Evolutionary conservation across 1,140 invertebrate species (phyloP).

Genomic region (Calephelis nemesis): DNA sequence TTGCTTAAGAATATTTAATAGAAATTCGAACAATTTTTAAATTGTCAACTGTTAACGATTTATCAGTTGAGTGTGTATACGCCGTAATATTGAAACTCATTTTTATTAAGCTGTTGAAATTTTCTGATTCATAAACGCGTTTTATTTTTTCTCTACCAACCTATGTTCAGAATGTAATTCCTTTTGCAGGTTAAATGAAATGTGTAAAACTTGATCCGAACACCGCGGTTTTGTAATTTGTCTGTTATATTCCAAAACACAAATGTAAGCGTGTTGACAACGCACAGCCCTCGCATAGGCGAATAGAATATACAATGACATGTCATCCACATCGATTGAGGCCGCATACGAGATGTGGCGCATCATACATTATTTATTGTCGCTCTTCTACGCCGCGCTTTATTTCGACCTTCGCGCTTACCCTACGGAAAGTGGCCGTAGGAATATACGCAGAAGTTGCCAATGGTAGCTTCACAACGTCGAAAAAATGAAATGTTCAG

Average conservation of each 20-base stretch:
- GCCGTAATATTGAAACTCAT: too few species aligned
- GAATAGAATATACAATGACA: slow-evolving; percentile 76
- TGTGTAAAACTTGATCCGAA: slow-evolving; percentile 17
- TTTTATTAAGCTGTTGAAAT: too few species aligned
- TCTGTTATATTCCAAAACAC: slow-evolving; percentile 59
- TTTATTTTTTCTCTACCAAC: too few species aligned
- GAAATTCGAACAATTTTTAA: too few species aligned
- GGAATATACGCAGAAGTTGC: neutral
- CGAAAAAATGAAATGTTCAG: too few species aligned
- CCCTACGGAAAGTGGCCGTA: slow-evolving; percentile 18
- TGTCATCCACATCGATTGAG: slow-evolving; percentile 77
- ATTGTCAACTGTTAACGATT: too few species aligned
- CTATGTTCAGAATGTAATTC: too few species aligned
- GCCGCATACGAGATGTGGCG: slow-evolving; percentile 71
- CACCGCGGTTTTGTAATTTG: slow-evolving; percentile 42
- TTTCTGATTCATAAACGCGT: too few species aligned
- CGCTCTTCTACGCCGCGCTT: slow-evolving; percentile 52
- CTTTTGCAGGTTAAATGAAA: neutral
- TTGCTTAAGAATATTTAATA: too few species aligned
- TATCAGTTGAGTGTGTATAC: too few species aligned
- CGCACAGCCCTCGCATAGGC: slow-evolving; percentile 59
- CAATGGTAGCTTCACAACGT: too few species aligned
- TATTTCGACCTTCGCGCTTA: slow-evolving; percentile 42
- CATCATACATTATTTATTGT: slow-evolving; percentile 73
- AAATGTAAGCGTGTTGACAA: slow-evolving; percentile 72